A percentile compares a stretch with the other conserved stretches of the same genome.
phyloP scores from a whole-genome alignment of 2,888 invertebrate genomes.

The Diogma glabrata region DNA sequence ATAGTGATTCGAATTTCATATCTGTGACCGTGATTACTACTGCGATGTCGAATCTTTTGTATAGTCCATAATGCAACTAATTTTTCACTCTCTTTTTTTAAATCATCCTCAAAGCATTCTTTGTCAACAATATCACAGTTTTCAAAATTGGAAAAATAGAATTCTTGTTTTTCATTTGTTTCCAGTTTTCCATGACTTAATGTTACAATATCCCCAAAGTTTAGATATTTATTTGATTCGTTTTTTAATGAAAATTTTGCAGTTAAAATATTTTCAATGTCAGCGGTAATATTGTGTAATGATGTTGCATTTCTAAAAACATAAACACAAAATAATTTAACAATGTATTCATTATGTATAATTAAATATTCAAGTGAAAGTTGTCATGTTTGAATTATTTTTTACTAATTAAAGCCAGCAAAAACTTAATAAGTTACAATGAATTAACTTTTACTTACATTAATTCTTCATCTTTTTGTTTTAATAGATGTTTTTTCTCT shows the following conservation, averaged over 20 bases:
- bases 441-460: conserved; percentile 4
- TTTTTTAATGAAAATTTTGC: too few species aligned
- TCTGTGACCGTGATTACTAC: conserved; percentile 39
- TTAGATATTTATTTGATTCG: conserved; percentile 30
- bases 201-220: conserved; percentile 51
- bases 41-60: conserved; percentile 53
- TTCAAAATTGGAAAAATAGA: conserved; percentile 36
- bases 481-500: conserved; percentile 23
- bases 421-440: too few species aligned
- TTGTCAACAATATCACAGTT: conserved; percentile 21
- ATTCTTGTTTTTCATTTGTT: conserved; percentile 38
- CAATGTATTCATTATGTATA: too few species aligned
- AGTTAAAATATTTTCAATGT: too few species aligned
- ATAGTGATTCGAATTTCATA: conserved; percentile 60
- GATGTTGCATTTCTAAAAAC: too few species aligned
- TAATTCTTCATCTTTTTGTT: too few species aligned
- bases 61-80: conserved; percentile 56
- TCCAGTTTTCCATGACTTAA: conserved; percentile 52
- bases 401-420: too few species aligned
- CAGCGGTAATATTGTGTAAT: too few species aligned
- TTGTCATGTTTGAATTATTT: too few species aligned
- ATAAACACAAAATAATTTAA: too few species aligned
- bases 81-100: conserved; percentile 25
- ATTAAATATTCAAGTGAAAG: too few species aligned
- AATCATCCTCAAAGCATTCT: conserved; percentile 15